phyloP scores from a whole-genome alignment of 64 coral and sea anemone species.

The Montipora cactus region DNA sequence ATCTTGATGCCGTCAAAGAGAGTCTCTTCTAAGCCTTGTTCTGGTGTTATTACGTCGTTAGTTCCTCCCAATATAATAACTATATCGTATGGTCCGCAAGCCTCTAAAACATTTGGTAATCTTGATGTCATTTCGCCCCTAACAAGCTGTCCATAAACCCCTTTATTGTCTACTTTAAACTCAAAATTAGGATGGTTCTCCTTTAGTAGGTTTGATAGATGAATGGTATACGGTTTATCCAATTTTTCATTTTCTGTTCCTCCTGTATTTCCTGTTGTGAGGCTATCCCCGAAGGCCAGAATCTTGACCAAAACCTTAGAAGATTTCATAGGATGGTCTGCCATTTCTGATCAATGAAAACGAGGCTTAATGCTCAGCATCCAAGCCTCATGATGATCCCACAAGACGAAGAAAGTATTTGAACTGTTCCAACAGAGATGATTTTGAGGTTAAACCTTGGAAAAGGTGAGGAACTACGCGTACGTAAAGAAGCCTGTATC shows the following conservation, averaged over 20 bases:
- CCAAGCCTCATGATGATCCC: not conserved
- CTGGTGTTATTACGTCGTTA: conserved; percentile 79
- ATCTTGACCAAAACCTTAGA: conserved; percentile 17
- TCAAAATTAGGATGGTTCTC: not conserved
- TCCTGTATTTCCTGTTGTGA: conserved; percentile 81
- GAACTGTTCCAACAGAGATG: not conserved
- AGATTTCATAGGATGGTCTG: not conserved
- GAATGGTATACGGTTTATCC: conserved; percentile 67
- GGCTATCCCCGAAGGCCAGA: conserved; percentile 90
- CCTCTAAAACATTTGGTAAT: conserved; percentile 51
- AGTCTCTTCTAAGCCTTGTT: conserved; percentile 54
- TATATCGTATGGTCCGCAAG: conserved; percentile 67
- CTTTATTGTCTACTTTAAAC: conserved; percentile 79
- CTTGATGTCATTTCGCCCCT: conserved; percentile 70
- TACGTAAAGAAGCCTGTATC: too few relatives aligned
- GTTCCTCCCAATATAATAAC: conserved; percentile 89
- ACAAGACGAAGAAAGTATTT: not conserved
- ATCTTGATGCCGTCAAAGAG: conserved; percentile 63
- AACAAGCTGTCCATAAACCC: conserved; percentile 77
- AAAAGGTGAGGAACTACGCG: not conserved
- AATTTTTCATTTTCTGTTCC: conserved; percentile 50
- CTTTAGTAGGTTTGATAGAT: conserved; percentile 51
- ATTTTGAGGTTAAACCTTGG: conserved; percentile 2
- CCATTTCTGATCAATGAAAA: not conserved
- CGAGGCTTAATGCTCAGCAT: not conserved